These are phyloP conservation scores for Saguinus imperator DNA, from an alignment of 2,113 vertebrate genomes.

Conservation along the genomic window DNA sequence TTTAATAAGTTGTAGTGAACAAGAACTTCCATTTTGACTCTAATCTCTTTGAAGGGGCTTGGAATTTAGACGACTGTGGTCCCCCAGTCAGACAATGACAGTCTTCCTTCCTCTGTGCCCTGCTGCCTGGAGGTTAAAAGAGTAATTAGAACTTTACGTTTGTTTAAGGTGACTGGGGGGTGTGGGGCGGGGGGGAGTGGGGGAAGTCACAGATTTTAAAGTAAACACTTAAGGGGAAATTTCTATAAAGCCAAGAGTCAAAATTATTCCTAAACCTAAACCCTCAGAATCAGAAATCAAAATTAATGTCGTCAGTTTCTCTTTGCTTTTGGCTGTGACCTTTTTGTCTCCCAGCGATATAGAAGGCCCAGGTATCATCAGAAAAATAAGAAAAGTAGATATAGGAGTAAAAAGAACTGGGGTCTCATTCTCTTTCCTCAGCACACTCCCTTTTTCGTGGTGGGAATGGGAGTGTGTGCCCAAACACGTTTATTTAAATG, in stretches of 20 bases:
- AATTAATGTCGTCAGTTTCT: not conserved
- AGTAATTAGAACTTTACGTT: not conserved
- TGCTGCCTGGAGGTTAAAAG: not conserved
- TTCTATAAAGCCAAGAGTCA: constrained; percentile 9
- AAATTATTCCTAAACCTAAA: not conserved
- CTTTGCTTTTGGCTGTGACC: not conserved
- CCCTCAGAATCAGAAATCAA: not conserved
- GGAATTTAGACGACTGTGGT: not conserved
- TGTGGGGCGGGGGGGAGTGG: too few species aligned
- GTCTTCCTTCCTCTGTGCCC: not conserved
- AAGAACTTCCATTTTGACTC: not conserved
- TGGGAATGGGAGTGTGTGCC: not conserved
- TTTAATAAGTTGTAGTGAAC: not conserved
- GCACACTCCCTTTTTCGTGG: not conserved
- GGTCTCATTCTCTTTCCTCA: not conserved
- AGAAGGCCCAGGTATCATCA: not conserved
- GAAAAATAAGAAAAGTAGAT: not conserved
- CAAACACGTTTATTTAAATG: not conserved
- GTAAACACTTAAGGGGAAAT: not conserved
- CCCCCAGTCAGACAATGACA: not conserved
- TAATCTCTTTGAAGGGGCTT: not conserved
- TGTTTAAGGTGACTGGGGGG: not conserved
- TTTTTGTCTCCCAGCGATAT: not conserved
- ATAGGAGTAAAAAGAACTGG: not conserved
- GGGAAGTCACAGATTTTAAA: not conserved